Percentiles rank a stretch among this genome's conserved stretches.
Evolutionary conservation across 2,888 invertebrate species (phyloP).

Genomic region (Cheiracanthium punctorium): DNA sequence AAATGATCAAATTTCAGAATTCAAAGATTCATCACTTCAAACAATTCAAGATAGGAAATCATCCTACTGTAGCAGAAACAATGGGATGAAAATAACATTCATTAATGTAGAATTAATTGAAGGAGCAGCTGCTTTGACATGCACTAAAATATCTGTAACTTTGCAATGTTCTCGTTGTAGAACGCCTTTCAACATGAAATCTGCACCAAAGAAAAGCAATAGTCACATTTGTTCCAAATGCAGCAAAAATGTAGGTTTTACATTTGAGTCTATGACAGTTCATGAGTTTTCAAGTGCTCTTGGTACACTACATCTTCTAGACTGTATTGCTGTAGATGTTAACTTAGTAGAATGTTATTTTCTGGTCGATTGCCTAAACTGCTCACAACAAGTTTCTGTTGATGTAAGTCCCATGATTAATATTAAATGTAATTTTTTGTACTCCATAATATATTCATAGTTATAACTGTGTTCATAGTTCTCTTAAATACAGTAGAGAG

Average conservation of each 20-base stretch:
- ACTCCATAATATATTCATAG: too few species aligned
- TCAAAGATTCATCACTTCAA: background rate
- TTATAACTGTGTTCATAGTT: too few species aligned
- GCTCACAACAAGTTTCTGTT: slow-evolving; percentile 75
- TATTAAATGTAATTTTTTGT: too few species aligned
- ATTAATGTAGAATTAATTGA: slow-evolving; percentile 74
- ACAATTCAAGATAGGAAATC: background rate
- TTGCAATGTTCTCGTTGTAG: slow-evolving; percentile 72
- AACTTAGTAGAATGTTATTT: slow-evolving; percentile 75
- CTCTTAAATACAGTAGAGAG: too few species aligned
- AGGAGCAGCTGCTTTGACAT: slow-evolving; percentile 74
- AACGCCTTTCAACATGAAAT: slow-evolving; percentile 73
- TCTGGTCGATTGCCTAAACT: slow-evolving; percentile 75
- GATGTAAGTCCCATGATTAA: slow-evolving; percentile 75
- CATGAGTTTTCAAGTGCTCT: slow-evolving; percentile 75
- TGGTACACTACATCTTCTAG: slow-evolving; percentile 76
- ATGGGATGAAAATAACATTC: slow-evolving; percentile 75
- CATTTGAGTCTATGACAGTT: slow-evolving; percentile 74
- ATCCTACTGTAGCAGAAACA: background rate
- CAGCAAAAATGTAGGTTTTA: slow-evolving; percentile 73
- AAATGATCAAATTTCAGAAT: background rate
- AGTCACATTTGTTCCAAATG: slow-evolving; percentile 75
- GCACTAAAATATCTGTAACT: slow-evolving; percentile 73
- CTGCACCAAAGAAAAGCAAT: slow-evolving; percentile 73
- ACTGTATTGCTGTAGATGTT: slow-evolving; percentile 75